Evolutionary conservation across 2,113 vertebrate genomes (phyloP).

Genomic region (Myiopsitta monachus): DNA sequence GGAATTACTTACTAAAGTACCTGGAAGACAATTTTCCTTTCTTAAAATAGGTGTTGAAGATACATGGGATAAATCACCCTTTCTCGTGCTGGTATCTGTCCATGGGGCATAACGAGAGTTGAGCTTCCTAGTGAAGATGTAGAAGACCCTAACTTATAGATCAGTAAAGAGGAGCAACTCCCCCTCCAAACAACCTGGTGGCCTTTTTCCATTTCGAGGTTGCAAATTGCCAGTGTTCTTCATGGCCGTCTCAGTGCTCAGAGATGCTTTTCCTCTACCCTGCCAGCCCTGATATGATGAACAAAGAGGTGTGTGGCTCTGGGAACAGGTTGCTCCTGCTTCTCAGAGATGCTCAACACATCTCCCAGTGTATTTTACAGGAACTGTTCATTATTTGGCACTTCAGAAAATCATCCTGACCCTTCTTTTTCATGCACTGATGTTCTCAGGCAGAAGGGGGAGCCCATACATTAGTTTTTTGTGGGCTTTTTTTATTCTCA

Average conservation of each 20-base stretch:
- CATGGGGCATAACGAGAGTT: fast-evolving
- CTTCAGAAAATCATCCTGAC: neutral
- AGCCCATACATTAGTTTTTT: constrained; percentile 37
- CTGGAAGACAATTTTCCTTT: neutral
- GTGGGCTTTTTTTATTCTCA: neutral
- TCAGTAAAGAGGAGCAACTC: neutral
- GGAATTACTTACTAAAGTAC: neutral
- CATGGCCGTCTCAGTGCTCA: fast-evolving
- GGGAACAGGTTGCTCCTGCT: neutral
- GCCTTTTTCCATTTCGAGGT: neutral
- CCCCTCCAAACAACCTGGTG: neutral
- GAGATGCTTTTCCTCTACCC: neutral
- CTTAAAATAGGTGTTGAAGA: neutral
- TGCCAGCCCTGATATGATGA: neutral
- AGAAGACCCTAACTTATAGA: neutral
- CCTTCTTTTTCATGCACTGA: neutral
- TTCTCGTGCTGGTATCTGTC: neutral
- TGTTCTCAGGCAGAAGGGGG: constrained; percentile 52
- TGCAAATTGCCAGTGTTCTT: neutral
- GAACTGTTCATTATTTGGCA: neutral
- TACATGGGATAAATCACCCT: neutral
- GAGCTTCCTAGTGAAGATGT: neutral
- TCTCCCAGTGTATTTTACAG: neutral
- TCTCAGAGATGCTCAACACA: neutral
- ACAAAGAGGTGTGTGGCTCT: neutral